Percentiles rank a stretch among this genome's conserved stretches.
Conservation (phyloP, 2,888 invertebrate species). For the Oeneis ivallda region DNA sequence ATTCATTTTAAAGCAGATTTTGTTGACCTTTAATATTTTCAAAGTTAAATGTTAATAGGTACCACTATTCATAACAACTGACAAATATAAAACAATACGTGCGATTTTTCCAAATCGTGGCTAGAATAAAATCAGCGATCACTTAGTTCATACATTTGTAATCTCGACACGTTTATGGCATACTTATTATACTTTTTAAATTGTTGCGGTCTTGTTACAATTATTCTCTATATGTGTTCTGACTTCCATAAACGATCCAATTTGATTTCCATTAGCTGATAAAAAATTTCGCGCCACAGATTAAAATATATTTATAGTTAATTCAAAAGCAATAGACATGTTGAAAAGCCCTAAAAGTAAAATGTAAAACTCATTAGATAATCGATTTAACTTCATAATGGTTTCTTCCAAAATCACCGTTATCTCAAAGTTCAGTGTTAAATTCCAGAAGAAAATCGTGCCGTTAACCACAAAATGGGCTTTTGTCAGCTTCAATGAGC, state of each 20-base stretch:
- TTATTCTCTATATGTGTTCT: slow-evolving; percentile 26
- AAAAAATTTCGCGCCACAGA: neutral
- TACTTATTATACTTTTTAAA: slow-evolving; percentile 49
- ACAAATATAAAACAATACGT: slow-evolving; percentile 53
- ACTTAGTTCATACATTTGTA: slow-evolving; percentile 48
- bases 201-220: slow-evolving; percentile 48
- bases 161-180: slow-evolving; percentile 56
- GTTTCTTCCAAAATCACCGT: slow-evolving; percentile 56
- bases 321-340: neutral
- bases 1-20: neutral
- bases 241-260: slow-evolving; percentile 6
- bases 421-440: slow-evolving; percentile 44
- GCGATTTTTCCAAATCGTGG: slow-evolving; percentile 64
- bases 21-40: neutral
- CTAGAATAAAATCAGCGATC: slow-evolving; percentile 50
- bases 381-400: slow-evolving; percentile 50
- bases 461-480: slow-evolving; percentile 41
- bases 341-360: neutral
- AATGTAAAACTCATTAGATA: slow-evolving; percentile 32
- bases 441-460: slow-evolving; percentile 42
- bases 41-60: neutral
- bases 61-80: slow-evolving; percentile 30
- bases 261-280: neutral
- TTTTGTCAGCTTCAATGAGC: slow-evolving; percentile 52
- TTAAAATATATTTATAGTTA: neutral